Base-by-base conservation (phyloP, 2,113 vertebrate genomes). In the Pontoporia blainvillei region DNA sequence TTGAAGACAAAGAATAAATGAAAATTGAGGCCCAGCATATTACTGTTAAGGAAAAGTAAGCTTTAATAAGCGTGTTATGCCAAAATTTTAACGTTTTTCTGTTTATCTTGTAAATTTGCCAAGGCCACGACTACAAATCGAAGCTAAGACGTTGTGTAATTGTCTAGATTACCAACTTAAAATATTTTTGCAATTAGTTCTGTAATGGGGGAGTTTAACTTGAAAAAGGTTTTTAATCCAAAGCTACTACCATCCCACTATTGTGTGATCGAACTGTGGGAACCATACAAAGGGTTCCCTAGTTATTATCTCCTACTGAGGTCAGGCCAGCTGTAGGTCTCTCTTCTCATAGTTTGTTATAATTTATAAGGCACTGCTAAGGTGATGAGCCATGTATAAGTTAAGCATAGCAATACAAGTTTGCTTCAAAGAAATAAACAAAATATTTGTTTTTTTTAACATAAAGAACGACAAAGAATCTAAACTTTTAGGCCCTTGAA, bases 1-100 rank as follows among this genome's bases (percentile, higher is more conserved):
- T 72, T 96, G 72, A 94, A 95, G 78, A 92, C 41, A 88, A 92
- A 79, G 61, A 93, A 79, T 83, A 90, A 97, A 92, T 0, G 12
- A 87, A 92, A 39, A 79, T 14, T 75, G 31, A 95, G 14, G 14
- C 2, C 29, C 10, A 92, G 66, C 10, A 85, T 90, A 41, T 82
- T 71, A 31, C 17, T 76, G 29, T 67, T 87, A 94, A 88, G n/a
- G 54, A 72, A 91, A 94, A 89, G 6, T 72, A 15, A 87, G 46
- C 73, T 95, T 29, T 90, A 90, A 52, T 84, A 90, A 91, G 10
- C 9, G 15, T 69, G 41, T 86, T 72, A 95, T 31, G 23, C 3
- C 29, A 72, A 66, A 87, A 57, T 95, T 75, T 41, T 79, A 67
- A n/a, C 12, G 76, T 73, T 92, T 86, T 36, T 27, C 20, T 57